Evolutionary conservation across 2,113 vertebrate species (phyloP).

Genomic region (Trematomus loennbergii): DNA sequence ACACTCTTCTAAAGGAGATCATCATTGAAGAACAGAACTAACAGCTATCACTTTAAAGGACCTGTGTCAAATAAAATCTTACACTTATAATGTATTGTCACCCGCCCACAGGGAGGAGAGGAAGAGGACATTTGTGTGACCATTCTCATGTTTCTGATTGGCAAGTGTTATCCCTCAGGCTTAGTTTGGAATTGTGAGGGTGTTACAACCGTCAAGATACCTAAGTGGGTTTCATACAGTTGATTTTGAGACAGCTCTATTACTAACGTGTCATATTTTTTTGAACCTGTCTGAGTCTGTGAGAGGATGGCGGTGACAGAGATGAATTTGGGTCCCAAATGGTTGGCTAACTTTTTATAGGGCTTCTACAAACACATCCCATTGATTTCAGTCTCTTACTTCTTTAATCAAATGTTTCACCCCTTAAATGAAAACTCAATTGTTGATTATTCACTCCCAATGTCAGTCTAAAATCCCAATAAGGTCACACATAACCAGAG

Average conservation of each 20-base stretch:
- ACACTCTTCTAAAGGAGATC: constrained; percentile 50
- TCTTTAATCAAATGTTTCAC: not conserved
- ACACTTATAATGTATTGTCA: constrained; percentile 70
- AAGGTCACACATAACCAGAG: not conserved
- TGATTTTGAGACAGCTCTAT: constrained; percentile 68
- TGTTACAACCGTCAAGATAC: constrained; percentile 41
- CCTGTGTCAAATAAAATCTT: constrained; percentile 63
- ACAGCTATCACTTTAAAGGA: constrained; percentile 66
- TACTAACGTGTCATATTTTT: constrained; percentile 57
- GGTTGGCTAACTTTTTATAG: constrained; percentile 5
- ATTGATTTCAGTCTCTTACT: not conserved
- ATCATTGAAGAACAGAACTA: constrained; percentile 42
- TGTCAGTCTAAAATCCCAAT: not conserved
- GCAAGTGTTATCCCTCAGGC: constrained; percentile 65
- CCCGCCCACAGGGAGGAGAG: constrained; percentile 50
- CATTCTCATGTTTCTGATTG: constrained; percentile 67
- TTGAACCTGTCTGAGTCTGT: constrained; percentile 38
- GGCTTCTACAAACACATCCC: not conserved
- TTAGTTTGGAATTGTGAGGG: constrained; percentile 55
- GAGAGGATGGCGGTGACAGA: constrained; percentile 17
- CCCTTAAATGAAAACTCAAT: not conserved
- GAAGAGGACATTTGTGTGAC: constrained; percentile 55
- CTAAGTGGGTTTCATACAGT: constrained; percentile 44
- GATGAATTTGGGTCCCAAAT: constrained; percentile 40
- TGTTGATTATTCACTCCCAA: not conserved